These are phyloP conservation scores for Amphipyra tragopoginis DNA, from an alignment of 2,888 invertebrate genomes.

Conservation along the genomic window DNA sequence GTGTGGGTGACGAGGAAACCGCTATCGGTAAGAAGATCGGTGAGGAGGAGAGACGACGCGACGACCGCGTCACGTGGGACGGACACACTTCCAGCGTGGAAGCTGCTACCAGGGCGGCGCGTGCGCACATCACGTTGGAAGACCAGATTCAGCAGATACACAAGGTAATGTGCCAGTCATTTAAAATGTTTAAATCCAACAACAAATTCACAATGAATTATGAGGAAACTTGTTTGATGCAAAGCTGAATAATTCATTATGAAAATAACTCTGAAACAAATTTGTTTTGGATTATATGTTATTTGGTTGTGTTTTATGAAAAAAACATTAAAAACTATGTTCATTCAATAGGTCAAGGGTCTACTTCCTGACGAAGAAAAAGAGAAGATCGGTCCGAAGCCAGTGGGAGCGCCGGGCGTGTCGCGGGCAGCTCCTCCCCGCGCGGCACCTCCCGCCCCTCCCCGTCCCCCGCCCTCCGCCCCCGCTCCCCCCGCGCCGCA, in stretches of 20 bases:
- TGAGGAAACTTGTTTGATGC: no score
- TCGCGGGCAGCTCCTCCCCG: conserved; percentile 53
- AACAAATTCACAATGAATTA: no score
- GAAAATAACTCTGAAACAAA: no score
- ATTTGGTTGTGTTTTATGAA: no score
- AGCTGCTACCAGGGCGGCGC: conserved; percentile 97
- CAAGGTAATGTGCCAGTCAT: conserved; percentile 89
- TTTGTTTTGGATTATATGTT: no score
- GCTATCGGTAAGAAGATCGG: conserved; percentile 99
- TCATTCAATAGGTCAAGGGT: conserved; percentile 91
- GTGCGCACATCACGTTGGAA: conserved; percentile 98
- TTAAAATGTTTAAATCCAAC: no score
- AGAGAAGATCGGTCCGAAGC: conserved; percentile 98
- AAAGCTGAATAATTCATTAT: no score
- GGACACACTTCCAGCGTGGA: conserved; percentile 99
- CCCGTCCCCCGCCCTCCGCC: conserved; percentile 48
- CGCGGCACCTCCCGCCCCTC: conserved; percentile 61
- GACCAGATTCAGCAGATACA: conserved; percentile 99
- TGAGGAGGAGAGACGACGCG: conserved; percentile 96
- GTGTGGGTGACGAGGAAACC: conserved; percentile 99
- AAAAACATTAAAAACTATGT: not conserved
- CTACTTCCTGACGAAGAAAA: conserved; percentile 98
- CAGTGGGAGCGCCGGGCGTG: conserved; percentile 83
- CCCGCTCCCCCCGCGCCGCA: conserved; percentile 66
- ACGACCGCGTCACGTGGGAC: conserved; percentile 99